These are phyloP conservation scores for Listronotus oregonensis DNA, from an alignment of 1,140 invertebrate genomes.

Conservation along the genomic window DNA sequence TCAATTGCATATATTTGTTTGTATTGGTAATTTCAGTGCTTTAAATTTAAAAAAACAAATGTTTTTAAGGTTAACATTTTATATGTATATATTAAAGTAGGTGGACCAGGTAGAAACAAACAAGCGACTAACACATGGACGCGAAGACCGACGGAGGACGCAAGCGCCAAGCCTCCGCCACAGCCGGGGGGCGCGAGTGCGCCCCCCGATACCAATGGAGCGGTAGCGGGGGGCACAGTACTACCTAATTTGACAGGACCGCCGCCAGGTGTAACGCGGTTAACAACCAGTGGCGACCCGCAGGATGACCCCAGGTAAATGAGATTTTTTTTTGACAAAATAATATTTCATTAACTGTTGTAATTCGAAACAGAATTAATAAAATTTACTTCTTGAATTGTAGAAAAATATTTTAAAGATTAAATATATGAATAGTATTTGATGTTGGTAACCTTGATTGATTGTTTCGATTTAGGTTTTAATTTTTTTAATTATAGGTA, in stretches of 20 bases:
- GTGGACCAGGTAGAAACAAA: slow-evolving; percentile 29
- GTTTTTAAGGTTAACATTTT: background rate
- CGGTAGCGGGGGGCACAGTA: slow-evolving; percentile 43
- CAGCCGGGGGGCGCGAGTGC: slow-evolving; percentile 46
- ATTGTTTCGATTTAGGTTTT: no score
- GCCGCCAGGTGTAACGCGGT: slow-evolving; percentile 25
- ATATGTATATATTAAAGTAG: slow-evolving; percentile 12
- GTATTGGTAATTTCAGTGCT: no score
- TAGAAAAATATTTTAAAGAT: no score
- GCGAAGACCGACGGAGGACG: slow-evolving; percentile 36
- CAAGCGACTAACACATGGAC: slow-evolving; percentile 31
- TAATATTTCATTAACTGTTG: no score
- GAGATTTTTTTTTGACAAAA: background rate
- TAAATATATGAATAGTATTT: no score
- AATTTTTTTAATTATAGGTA: slow-evolving; percentile 54
- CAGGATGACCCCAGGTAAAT: slow-evolving; percentile 64
- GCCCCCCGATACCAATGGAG: slow-evolving; percentile 35
- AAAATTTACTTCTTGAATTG: no score
- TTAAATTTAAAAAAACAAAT: background rate
- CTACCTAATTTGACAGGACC: slow-evolving; percentile 28
- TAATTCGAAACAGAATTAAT: no score
- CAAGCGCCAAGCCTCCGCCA: slow-evolving; percentile 51
- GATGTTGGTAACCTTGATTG: no score
- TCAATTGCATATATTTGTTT: no score
- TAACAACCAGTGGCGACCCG: slow-evolving; percentile 56